Evolutionary conservation across 2,113 vertebrate genomes (phyloP).

Genomic region (Heptranchias perlo): DNA sequence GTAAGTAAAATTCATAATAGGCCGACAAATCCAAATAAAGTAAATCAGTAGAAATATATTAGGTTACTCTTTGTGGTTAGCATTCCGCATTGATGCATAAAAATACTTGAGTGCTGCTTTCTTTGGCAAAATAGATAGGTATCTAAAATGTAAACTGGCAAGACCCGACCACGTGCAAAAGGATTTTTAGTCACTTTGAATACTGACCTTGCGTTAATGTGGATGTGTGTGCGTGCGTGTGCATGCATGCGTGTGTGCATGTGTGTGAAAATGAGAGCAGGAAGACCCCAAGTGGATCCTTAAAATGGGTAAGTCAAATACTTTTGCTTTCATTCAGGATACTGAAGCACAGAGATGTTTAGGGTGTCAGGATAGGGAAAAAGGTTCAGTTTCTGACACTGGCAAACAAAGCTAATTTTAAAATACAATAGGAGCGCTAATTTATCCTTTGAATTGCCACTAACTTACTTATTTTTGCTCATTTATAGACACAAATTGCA

Average conservation of each 20-base stretch:
- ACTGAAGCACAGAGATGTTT: not conserved
- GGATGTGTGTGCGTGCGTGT: not conserved
- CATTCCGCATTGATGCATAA: not conserved
- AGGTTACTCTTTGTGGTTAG: not conserved
- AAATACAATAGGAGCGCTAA: not conserved
- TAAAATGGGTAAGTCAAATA: slow-evolving; percentile 25
- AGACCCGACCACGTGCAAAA: not conserved
- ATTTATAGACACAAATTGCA: slow-evolving; percentile 42
- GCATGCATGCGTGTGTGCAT: not conserved
- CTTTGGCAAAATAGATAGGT: not conserved
- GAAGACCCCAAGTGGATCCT: not conserved
- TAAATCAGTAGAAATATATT: not conserved
- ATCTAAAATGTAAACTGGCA: not conserved
- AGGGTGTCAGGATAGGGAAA: not conserved
- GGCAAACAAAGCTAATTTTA: not conserved
- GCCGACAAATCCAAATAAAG: not conserved
- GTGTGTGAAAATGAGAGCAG: not conserved
- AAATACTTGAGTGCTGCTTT: not conserved
- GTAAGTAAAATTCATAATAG: too few relatives aligned
- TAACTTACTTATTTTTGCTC: slow-evolving; percentile 20
- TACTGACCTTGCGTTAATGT: not conserved
- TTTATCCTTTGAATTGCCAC: not conserved
- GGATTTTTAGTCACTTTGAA: not conserved
- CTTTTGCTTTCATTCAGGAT: not conserved
- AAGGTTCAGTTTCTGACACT: not conserved